Base-by-base conservation (phyloP, 2,888 invertebrate genomes). In the Teleogryllus oceanicus region DNA sequence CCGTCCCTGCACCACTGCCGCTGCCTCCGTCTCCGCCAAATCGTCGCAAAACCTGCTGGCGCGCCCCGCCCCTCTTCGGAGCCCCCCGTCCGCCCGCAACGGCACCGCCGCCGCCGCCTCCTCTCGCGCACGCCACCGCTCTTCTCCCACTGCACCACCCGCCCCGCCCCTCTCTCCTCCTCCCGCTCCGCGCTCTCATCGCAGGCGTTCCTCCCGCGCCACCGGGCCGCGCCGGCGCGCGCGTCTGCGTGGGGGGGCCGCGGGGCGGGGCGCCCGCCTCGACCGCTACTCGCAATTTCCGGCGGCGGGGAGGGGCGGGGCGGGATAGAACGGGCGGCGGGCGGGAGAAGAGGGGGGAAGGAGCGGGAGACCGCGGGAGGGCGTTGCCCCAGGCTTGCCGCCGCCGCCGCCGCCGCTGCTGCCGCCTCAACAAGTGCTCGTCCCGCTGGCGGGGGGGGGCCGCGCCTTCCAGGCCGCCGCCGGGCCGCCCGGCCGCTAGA, bases 401-500 rank as follows among this genome's bases (percentile, higher is more conserved):
- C 62, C 16, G 62, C 62, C 62, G 62, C 62, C 10, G 62, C 62
- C 62, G 62, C 62, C 62, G 62, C 37, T 12, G 62, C 62, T 4
- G 62, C 62, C 62, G 62, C 62, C n/a, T n/a, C 62, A 62, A 62
- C 62, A 62, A 62, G 62, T 62, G 62, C 62, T 62, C 62, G 62
- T 37, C 62, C n/a, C 62, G 62, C 62, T 62, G 62, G 62, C 62
- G 37, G 37, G 5, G 37, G 37, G 8, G 37, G 37, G 37, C 62
- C 37, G 37, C 37, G 37, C 37, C 37, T 62, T 62, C 62, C 16
- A 62, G 62, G 62, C 62, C 62, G 62, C 62, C 37, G 37, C 37
- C 37, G 5, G 37, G 37, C 37, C 37, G 37, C 37, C 37, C 37
- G 37, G 37, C 37, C 37, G 37, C 37, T 37, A 5, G 37, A 8